phyloP scores from a whole-genome alignment of 2,888 invertebrate species.

The Acleris holmiana region DNA sequence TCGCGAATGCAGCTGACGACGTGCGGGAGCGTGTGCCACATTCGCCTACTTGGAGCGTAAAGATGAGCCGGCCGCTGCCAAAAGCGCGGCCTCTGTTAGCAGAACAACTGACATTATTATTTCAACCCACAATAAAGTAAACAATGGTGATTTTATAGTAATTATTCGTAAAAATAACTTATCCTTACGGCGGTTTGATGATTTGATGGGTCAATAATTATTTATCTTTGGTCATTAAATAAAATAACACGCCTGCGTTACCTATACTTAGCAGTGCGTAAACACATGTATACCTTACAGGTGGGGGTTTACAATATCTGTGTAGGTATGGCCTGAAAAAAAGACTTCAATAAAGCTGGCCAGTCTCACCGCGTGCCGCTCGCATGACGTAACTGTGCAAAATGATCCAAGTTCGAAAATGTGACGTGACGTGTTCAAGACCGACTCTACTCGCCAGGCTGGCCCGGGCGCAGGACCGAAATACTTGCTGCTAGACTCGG shows the following conservation, averaged over 20 bases:
- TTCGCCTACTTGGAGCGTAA: conserved; percentile 32
- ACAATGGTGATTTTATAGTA: too few species aligned
- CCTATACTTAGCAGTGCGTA: too few species aligned
- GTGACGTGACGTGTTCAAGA: conserved; percentile 27
- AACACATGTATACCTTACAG: too few species aligned
- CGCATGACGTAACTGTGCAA: conserved; percentile 33
- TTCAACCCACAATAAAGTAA: too few species aligned
- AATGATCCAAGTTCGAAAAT: conserved; percentile 37
- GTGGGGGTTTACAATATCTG: too few species aligned
- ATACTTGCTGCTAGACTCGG: conserved; percentile 50
- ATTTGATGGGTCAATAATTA: too few species aligned
- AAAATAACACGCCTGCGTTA: too few species aligned
- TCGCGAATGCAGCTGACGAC: conserved; percentile 58
- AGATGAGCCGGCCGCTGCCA: conserved; percentile 35
- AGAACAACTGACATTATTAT: conserved; percentile 4
- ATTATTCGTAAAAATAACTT: too few species aligned
- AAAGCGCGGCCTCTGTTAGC: conserved; percentile 30
- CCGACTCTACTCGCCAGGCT: conserved; percentile 31
- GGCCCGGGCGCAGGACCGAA: conserved; percentile 52
- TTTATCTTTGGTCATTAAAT: too few species aligned
- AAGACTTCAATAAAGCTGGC: conserved; percentile 20
- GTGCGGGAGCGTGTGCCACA: conserved; percentile 38
- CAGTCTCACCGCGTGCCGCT: conserved; percentile 27
- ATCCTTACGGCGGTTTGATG: too few species aligned
- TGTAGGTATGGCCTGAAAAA: too few species aligned